Conservation (phyloP, 2,797 vertebrate genomes). For the Microcaecilia unicolor region DNA sequence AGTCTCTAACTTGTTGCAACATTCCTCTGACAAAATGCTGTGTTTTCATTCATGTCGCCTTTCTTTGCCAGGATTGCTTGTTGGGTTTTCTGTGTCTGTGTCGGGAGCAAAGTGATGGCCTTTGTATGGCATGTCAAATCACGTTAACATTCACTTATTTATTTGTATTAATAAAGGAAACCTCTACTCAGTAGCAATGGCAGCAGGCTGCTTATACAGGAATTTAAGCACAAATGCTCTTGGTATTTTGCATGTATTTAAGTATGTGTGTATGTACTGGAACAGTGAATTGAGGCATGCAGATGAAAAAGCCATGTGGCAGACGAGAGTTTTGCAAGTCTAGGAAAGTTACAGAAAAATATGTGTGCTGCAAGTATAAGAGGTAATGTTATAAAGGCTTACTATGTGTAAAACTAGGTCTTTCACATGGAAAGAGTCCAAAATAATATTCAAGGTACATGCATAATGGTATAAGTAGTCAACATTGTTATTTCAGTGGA, state of each 20-base stretch:
- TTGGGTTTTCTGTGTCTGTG: conserved; percentile 73
- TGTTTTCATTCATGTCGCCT: conserved; percentile 60
- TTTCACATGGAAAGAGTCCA: no score
- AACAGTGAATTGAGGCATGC: conserved; percentile 33
- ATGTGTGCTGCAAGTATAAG: no score
- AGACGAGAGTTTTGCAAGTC: conserved; percentile 78
- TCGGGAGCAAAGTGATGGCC: conserved; percentile 86
- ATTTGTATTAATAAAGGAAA: no score
- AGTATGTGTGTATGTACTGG: conserved; percentile 18
- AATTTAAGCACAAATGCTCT: conserved; percentile 31
- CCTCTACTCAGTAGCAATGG: no score
- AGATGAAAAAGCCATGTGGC: conserved; percentile 62
- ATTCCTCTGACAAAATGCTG: conserved; percentile 69
- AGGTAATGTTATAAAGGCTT: no score
- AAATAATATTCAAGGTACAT: no score
- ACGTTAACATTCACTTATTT: conserved; percentile 89
- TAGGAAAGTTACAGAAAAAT: conserved; percentile 75
- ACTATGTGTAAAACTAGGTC: no score
- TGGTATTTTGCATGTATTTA: no score
- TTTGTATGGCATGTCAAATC: conserved; percentile 89
- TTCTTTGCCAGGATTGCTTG: conserved; percentile 74
- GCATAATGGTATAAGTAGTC: no score
- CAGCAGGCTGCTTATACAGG: conserved; percentile 40
- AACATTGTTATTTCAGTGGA: no score
- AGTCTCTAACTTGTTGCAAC: conserved; percentile 66